A percentile compares a stretch with the other conserved stretches of the same genome.
Conservation (phyloP, 2,797 vertebrate species). For the Acanthurus lineatus region DNA sequence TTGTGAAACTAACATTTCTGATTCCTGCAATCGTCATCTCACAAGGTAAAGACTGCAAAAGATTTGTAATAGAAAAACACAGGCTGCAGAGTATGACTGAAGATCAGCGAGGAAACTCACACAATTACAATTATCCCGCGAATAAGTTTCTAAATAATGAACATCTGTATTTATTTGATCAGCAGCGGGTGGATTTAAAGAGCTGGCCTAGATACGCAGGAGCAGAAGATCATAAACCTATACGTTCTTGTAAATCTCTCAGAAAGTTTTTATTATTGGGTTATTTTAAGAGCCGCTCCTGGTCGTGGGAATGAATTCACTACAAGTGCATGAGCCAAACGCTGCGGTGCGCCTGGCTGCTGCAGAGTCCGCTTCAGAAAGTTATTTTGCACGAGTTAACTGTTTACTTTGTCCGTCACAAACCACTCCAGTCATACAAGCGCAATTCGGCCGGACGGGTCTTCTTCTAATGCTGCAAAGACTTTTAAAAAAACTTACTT, state of each 20-base stretch:
- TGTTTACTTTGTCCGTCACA: neutral
- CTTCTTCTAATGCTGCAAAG: neutral
- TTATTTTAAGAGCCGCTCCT: conserved; percentile 4
- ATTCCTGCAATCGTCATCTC: conserved; percentile 81
- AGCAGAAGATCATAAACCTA: neutral
- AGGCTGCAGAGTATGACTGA: neutral
- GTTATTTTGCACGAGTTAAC: conserved; percentile 9
- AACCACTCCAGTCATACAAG: neutral
- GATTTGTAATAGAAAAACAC: too few species aligned
- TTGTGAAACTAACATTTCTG: conserved; percentile 85
- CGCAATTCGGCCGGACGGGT: rapidly evolving
- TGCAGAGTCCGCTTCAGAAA: conserved; percentile 3
- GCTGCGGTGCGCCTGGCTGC: conserved; percentile 36
- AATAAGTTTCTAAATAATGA: neutral
- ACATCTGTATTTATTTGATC: neutral
- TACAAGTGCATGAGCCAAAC: conserved; percentile 42
- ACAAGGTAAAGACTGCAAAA: conserved; percentile 76
- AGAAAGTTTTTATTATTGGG: too few species aligned
- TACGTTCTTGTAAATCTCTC: too few species aligned
- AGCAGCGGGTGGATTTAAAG: neutral
- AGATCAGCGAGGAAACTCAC: neutral
- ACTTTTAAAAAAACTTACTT: neutral
- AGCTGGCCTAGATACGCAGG: neutral
- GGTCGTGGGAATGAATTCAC: conserved; percentile 55
- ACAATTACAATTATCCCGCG: neutral